Evolutionary conservation across 2,888 invertebrate species (phyloP), one percentile per base, ranked within the genome.

Genomic region (Cylloceria caligata): DNA sequence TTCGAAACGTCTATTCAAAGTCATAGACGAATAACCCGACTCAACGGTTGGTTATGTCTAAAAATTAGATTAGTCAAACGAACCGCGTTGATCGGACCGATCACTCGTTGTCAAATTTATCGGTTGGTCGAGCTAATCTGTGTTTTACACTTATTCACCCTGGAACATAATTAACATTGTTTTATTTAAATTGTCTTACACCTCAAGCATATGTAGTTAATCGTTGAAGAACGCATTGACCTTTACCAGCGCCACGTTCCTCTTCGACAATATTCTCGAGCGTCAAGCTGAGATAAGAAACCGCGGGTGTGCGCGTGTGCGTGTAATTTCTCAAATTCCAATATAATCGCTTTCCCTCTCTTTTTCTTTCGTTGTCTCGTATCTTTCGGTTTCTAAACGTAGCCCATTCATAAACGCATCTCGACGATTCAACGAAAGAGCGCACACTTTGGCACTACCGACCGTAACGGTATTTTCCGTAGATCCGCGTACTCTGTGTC

Each of bases 401-500:
- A 7, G 1, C 9, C 16, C 57, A 60, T 60, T 30, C 57, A 60
- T 16, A 16, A 60, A 60, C 1, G 55, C 6, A 42, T 16, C 30
- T 42, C 27, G 69, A 5, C 24, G 39, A 42, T 57, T 57, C 42
- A 27, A 9, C 42, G 69, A 42, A 27, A 39, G 6, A 11, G 16
- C 2, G 11, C 9, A 24, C 7, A 24, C n/a, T 2, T 42, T 2
- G 24, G 5, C 3, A 73, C 6, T 47, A 49, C 5, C 19, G 16
- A 3, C 11, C 2, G 47, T 39, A 64, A 30, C 36, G 13, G 9
- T 49, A 49, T 16, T 3, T 64, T 24, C 21, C 36, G 34, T 6
- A 13, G 62, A 52, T 49, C n/a, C n/a, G n/a, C n/a, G n/a, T n/a
- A 30, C n/a, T 36, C 30, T 64, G 39, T 52, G 64, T 73, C 73